Evolutionary conservation across 2,888 invertebrate species (phyloP).

Genomic region (Macrophya alboannulata): DNA sequence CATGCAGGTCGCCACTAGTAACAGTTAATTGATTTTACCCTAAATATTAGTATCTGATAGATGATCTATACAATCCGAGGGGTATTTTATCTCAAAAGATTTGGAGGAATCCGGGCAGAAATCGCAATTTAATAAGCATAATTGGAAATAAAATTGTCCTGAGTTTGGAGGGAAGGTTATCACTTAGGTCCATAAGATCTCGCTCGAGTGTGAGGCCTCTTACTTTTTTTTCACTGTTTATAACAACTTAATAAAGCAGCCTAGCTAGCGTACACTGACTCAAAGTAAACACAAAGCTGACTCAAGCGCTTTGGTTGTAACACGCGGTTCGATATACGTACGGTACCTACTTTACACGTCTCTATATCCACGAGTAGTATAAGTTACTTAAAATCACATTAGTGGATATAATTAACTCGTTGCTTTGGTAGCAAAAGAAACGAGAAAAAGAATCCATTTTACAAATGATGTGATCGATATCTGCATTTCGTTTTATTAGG

Average conservation of each 20-base stretch:
- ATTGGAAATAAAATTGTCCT: constrained; percentile 14
- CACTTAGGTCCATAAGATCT: constrained; percentile 22
- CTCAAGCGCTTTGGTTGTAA: constrained; percentile 28
- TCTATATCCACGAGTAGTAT: not conserved
- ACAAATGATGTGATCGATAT: constrained; percentile 8
- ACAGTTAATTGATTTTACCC: constrained; percentile 27
- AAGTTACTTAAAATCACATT: constrained; percentile 24
- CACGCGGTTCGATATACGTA: constrained; percentile 21
- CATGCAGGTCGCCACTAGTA: not conserved
- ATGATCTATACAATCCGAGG: constrained; percentile 26
- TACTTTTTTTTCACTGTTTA: constrained; percentile 54
- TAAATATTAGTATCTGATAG: not conserved
- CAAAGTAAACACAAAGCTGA: constrained; percentile 51
- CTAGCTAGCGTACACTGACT: constrained; percentile 48
- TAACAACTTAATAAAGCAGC: constrained; percentile 52
- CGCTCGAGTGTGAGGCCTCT: constrained; percentile 43
- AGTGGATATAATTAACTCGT: constrained; percentile 3
- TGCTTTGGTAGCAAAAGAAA: not conserved
- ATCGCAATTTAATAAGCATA: not conserved
- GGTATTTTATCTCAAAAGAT: constrained; percentile 5
- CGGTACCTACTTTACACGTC: not conserved
- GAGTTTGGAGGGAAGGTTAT: constrained; percentile 6
- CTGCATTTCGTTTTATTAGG: not conserved
- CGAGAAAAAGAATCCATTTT: not conserved
- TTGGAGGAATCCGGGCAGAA: too few relatives aligned